A percentile compares a stretch with the other conserved stretches of the same genome.
These are phyloP conservation scores for Gulo gulo DNA, from an alignment of 2,113 vertebrate species.

Conservation along the genomic window DNA sequence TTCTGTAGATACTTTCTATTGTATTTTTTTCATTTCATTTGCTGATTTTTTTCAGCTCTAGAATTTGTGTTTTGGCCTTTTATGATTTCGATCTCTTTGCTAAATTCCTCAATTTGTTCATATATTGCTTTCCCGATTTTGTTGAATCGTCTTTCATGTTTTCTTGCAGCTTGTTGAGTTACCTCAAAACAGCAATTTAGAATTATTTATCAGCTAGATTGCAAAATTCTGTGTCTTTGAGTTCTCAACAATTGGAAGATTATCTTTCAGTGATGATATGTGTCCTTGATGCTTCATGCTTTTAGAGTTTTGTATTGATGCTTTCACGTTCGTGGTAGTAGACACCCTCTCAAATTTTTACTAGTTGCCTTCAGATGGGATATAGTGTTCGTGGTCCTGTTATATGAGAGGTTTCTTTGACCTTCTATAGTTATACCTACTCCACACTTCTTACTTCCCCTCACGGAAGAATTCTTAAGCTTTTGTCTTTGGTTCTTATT, in stretches of 20 bases:
- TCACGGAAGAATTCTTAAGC: not conserved
- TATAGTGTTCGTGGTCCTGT: not conserved
- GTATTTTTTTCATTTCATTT: not conserved
- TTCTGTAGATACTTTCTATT: not conserved
- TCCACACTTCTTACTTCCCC: not conserved
- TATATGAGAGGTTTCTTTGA: not conserved
- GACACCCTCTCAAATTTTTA: not conserved
- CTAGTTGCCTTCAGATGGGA: not conserved
- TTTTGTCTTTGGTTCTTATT: not conserved
- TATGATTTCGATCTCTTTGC: not conserved
- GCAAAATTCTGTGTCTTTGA: not conserved
- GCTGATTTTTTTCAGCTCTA: not conserved
- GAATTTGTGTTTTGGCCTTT: not conserved
- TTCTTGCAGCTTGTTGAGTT: not conserved
- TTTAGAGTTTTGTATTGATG: too few relatives aligned
- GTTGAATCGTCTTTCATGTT: not conserved
- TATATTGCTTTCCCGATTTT: not conserved
- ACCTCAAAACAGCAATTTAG: not conserved
- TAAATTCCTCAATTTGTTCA: not conserved
- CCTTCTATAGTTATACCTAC: not conserved
- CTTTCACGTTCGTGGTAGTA: not conserved
- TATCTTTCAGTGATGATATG: not conserved
- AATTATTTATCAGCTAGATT: not conserved
- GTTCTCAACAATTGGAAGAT: too few relatives aligned
- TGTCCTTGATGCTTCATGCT: not conserved